Base-by-base conservation (phyloP, 2,888 invertebrate genomes). In the Globia sparganii region DNA sequence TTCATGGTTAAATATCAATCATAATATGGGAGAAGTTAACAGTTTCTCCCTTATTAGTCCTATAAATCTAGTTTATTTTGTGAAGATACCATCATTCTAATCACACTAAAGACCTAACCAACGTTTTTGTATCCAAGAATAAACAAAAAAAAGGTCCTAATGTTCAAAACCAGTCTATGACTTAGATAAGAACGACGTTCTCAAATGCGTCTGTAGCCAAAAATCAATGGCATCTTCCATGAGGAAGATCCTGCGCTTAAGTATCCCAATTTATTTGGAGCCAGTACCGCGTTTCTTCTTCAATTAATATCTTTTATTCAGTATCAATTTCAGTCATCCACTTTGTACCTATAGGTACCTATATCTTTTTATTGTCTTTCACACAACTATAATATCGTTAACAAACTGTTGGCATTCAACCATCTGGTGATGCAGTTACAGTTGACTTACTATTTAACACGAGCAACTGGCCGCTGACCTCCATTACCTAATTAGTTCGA, bases 391-490 rank as follows among this genome's bases (percentile, higher is more conserved):
- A 43, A 21, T 25, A 15, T 67, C 53, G 25, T 21, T 28, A 43
- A 9, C 11, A 28, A 65, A 49, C 15, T 71, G 21, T 53, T n/a
- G 37, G 34, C n/a, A 71, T 31, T 72, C 37, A 21, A 31, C 37
- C 46, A 49, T 72, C 72, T 72, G 72, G n/a, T 40, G 49, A 31
- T 13, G 58, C 31, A 49, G n/a, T 73, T 73, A 31, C 49, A 74
- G 75, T 74, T 31, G 34, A 62, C 68, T 62, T 68, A 40, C 73
- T 78, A 62, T 40, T 62, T 75, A 82, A 82, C 62, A 34, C 56
- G 21, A 64, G 31, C 62, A n/a, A 49, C 78, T 77, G 46, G 58
- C 77, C 9, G 64, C 49, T 77, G 83, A 78, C 78, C 77, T 53
- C 78, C 25, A 40, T 77, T 49, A 59, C 58, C 34, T 25, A 78